phyloP scores from a whole-genome alignment of 2,888 invertebrate genomes.

The Pycnomerus fuliginosus region DNA sequence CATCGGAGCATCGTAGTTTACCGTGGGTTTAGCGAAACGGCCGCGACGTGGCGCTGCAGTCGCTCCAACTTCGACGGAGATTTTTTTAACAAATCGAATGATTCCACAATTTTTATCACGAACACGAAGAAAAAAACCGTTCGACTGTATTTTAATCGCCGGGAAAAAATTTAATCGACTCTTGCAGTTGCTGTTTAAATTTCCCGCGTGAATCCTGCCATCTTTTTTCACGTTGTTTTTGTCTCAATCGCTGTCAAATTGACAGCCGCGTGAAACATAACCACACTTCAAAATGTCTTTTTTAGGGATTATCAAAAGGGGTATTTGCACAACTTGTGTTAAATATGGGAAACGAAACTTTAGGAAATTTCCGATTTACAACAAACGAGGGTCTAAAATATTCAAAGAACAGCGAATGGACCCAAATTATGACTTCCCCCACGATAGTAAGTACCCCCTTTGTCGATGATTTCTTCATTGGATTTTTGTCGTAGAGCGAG shows the following conservation, averaged over 20 bases:
- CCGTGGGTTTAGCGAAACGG: not conserved
- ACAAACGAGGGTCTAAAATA: constrained; percentile 71
- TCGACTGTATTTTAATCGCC: no score
- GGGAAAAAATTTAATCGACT: no score
- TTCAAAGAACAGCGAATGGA: constrained; percentile 63
- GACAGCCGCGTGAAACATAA: constrained; percentile 3
- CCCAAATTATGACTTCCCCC: constrained; percentile 64
- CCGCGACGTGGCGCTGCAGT: constrained; percentile 6
- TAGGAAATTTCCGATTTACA: constrained; percentile 72
- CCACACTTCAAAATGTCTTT: constrained; percentile 36
- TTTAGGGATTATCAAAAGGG: constrained; percentile 48
- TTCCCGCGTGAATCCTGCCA: not conserved
- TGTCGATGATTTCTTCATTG: constrained; percentile 5
- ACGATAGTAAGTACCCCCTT: constrained; percentile 58
- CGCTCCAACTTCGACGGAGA: no score
- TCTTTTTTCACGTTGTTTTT: constrained; percentile 2
- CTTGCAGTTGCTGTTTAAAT: no score
- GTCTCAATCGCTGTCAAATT: constrained; percentile 1
- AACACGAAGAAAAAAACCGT: no score
- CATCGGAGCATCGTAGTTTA: constrained; percentile 47
- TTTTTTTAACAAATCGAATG: no score
- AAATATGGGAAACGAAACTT: constrained; percentile 77
- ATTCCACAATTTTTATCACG: no score
- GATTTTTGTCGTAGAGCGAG: constrained; percentile 58
- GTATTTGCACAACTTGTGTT: constrained; percentile 56